Percentiles rank a stretch among this genome's conserved stretches.
Evolutionary conservation across 23 tunicate species (phyloP).

Genomic region (Phallusia fumigata): DNA sequence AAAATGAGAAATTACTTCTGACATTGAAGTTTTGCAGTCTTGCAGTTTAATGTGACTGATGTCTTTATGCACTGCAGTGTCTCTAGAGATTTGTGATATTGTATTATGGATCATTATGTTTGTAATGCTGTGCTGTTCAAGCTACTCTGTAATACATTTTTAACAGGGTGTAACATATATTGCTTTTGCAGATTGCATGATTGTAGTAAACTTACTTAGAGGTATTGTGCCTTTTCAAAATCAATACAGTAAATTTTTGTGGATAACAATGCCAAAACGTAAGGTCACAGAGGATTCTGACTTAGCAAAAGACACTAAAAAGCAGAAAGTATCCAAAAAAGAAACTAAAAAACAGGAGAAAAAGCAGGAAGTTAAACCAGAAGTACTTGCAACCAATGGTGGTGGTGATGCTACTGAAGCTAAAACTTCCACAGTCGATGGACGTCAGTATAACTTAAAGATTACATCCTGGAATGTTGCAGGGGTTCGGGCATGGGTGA

Average conservation of each 20-base stretch:
- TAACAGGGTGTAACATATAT: too few relatives aligned
- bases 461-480: conserved; percentile 94
- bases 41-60: too few relatives aligned
- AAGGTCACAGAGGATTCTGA: not conserved
- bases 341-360: not conserved
- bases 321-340: not conserved
- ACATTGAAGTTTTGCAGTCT: too few relatives aligned
- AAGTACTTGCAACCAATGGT: not conserved
- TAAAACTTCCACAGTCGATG: conserved; percentile 44
- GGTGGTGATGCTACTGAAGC: not conserved
- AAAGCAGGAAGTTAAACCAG: not conserved
- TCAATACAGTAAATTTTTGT: not conserved
- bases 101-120: too few relatives aligned
- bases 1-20: too few relatives aligned
- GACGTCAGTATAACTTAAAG: conserved; percentile 55
- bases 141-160: too few relatives aligned
- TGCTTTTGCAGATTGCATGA: too few relatives aligned
- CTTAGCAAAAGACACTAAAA: not conserved
- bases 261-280: not conserved
- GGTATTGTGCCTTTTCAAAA: too few relatives aligned
- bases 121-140: too few relatives aligned
- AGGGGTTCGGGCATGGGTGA: conserved; percentile 86
- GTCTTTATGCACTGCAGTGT: too few relatives aligned
- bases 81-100: too few relatives aligned
- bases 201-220: too few relatives aligned